Evolutionary conservation across 2,797 vertebrate genomes (phyloP), one percentile per base, ranked within the genome.

Genomic region (Mus minutoides): DNA sequence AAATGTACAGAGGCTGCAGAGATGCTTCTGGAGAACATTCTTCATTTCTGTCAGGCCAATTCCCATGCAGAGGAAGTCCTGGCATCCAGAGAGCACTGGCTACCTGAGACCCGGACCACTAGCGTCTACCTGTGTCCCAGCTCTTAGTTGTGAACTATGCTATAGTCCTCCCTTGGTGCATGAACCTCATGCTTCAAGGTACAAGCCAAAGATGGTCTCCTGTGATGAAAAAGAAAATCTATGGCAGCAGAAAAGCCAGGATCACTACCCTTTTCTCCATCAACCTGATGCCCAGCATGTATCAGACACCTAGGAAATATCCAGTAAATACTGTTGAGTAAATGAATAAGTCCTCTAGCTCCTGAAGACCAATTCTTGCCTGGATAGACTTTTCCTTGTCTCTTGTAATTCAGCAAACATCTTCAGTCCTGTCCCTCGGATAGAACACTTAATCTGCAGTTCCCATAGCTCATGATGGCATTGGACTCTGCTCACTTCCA

Each of bases 381-480:
- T 7, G 29, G 22, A 8, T 85, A 85, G 49, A 69, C 4, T 94
- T 84, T 64, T 14, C 40, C 88, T 73, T 60, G 8, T 87, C 37
- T 56, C 43, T 89, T 58, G 87, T 62, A 54, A 91, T 34, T 54
- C 40, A 92, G 21, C 17, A 86, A 96, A 69, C 24, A 79, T n/a
- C 12, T 78, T 76, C 64, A 86, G 19, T 79, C 21, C n/a, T 60
- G 24, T 29, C 2, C 26, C 34, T 62, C 56, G 89, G 31, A 3
- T 56, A n/a, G 3, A 21, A 85, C 34, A 75, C 31, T 67, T 19
- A 13, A 54, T 94, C 73, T 91, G 3, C 24, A 83, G 3, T 49
- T 26, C 22, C 46, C 34, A 85, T 13, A 79, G 69, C 26, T 40
- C 16, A n/a, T 77, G 64, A 56, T 22, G 13, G 75, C n/a, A 89